Conservation (phyloP, 1,140 invertebrate genomes). For the Prorops nasuta region DNA sequence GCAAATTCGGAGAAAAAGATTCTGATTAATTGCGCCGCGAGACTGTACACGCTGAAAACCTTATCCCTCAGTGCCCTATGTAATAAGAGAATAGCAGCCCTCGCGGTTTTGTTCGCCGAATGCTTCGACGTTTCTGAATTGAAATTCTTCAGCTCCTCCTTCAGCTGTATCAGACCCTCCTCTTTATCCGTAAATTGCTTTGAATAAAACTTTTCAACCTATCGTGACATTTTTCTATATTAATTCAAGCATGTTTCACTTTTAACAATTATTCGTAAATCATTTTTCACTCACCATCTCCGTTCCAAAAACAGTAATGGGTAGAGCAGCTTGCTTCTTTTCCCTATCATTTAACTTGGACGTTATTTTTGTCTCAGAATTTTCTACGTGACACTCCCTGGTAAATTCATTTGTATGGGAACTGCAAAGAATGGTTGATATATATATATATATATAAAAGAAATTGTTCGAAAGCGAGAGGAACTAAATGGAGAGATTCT, state of each 20-base stretch:
- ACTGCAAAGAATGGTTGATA: conserved; percentile 49
- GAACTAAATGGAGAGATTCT: conserved; percentile 23
- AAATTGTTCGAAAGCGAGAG: neutral
- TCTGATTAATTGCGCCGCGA: conserved; percentile 75
- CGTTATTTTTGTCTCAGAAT: conserved; percentile 56
- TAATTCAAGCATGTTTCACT: neutral
- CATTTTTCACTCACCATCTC: conserved; percentile 66
- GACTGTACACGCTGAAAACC: conserved; percentile 80
- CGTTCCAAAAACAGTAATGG: conserved; percentile 87
- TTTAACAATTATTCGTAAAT: neutral
- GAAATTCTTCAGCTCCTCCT: conserved; percentile 68
- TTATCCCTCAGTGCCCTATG: conserved; percentile 79
- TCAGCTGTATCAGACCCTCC: conserved; percentile 77
- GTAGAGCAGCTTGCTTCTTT: conserved; percentile 83
- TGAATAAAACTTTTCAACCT: conserved; percentile 92
- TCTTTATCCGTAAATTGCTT: conserved; percentile 92
- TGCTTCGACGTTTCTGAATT: conserved; percentile 55
- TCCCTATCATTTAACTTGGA: conserved; percentile 83
- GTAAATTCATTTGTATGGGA: conserved; percentile 78
- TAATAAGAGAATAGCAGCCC: conserved; percentile 73
- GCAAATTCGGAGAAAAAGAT: conserved; percentile 79
- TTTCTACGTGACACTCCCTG: conserved; percentile 66
- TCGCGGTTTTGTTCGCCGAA: conserved; percentile 71
- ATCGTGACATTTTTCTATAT: conserved; percentile 3
- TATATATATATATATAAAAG: neutral